Evolutionary conservation across 2,113 vertebrate species (phyloP).

Genomic region (Pseudorhombus dupliciocellatus): DNA sequence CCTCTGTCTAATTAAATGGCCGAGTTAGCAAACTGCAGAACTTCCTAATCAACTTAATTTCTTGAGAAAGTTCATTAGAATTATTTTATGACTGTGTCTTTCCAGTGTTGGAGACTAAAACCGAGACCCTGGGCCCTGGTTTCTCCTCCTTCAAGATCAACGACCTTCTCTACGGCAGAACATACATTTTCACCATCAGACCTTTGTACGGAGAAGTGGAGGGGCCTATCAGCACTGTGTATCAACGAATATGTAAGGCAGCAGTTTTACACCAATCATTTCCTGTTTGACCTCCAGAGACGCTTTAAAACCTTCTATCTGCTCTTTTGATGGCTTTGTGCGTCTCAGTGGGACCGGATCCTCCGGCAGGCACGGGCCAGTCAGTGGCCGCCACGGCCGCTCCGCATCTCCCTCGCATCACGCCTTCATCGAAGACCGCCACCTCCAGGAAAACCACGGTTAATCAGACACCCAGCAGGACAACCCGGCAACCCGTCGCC

Average conservation of each 20-base stretch:
- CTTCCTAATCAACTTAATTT: too few species aligned
- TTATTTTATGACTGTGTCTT: too few species aligned
- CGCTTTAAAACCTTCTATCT: not conserved
- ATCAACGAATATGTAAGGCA: slow-evolving; percentile 78
- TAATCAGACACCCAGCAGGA: slow-evolving; percentile 29
- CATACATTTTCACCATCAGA: slow-evolving; percentile 84
- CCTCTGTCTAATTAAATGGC: not conserved
- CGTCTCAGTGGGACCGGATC: slow-evolving; percentile 66
- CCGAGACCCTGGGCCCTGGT: slow-evolving; percentile 74
- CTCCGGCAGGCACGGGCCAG: slow-evolving; percentile 31
- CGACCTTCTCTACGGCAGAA: slow-evolving; percentile 78
- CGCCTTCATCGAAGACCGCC: not conserved
- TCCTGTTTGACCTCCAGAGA: not conserved
- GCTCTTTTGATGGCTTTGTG: slow-evolving; percentile 14
- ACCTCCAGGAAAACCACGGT: slow-evolving; percentile 7
- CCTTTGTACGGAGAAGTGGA: slow-evolving; percentile 83
- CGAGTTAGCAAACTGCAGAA: too few species aligned
- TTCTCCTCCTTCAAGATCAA: slow-evolving; percentile 76
- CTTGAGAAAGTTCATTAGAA: too few species aligned
- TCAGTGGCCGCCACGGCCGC: slow-evolving; percentile 39
- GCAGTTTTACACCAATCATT: not conserved
- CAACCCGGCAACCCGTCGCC: slow-evolving; percentile 36
- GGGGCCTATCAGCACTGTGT: slow-evolving; percentile 80
- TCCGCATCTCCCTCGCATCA: slow-evolving; percentile 30
- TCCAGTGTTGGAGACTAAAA: slow-evolving; percentile 81